Conservation (phyloP, 2,888 invertebrate species). For the Caenorhabditis sp. region DNA sequence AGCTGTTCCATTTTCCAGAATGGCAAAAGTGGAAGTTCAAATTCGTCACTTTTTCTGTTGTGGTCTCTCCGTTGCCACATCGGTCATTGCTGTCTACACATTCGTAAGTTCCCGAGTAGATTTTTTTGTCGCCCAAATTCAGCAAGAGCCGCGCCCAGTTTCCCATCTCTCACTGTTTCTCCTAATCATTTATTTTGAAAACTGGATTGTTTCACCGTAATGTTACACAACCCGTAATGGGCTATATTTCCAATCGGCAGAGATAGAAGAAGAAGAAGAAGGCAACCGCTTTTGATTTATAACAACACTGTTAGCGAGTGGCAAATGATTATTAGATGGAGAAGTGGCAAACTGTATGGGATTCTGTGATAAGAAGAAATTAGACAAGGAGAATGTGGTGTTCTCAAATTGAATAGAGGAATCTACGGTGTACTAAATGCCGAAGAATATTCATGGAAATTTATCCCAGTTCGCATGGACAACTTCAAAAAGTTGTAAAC, state of each 20-base stretch:
- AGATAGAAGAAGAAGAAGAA: not conserved
- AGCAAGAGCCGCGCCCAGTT: constrained; percentile 19
- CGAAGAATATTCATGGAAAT: too few relatives aligned
- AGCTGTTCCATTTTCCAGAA: constrained; percentile 31
- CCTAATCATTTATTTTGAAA: constrained; percentile 12
- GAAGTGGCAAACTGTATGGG: not conserved
- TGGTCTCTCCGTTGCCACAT: constrained; percentile 80
- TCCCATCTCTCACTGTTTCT: not conserved
- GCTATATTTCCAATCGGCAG: constrained; percentile 22
- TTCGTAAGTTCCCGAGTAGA: constrained; percentile 74
- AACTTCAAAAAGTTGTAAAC: too few relatives aligned
- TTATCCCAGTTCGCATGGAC: too few relatives aligned
- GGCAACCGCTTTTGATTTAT: constrained; percentile 41
- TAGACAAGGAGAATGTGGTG: too few relatives aligned
- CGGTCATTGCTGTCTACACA: constrained; percentile 82
- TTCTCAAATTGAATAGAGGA: too few relatives aligned
- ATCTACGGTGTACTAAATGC: too few relatives aligned
- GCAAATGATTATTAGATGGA: constrained; percentile 3
- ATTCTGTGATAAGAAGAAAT: not conserved
- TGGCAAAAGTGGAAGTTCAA: constrained; percentile 82
- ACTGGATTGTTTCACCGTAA: constrained; percentile 27
- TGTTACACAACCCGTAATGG: constrained; percentile 27
- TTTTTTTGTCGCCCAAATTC: not conserved
- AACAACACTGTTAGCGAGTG: constrained; percentile 8
- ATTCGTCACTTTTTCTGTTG: constrained; percentile 83